Conservation (phyloP, 2,888 invertebrate genomes). For the Sphinx pinastri region DNA sequence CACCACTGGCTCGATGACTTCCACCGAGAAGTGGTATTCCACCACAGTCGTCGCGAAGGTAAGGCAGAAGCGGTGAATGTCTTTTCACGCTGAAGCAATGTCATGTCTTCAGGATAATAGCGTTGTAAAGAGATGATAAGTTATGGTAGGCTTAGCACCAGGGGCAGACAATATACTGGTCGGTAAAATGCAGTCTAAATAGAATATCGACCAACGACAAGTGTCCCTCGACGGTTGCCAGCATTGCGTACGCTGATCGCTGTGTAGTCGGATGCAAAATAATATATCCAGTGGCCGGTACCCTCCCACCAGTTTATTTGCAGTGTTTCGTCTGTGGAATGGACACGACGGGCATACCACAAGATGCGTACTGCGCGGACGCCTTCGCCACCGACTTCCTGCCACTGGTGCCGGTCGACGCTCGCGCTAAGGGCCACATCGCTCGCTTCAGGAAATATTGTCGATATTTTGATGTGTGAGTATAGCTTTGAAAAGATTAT, state of each 20-base stretch:
- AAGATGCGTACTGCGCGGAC: slow-evolving; percentile 56
- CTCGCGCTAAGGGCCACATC: slow-evolving; percentile 50
- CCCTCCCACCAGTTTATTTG: neutral
- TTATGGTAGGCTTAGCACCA: too few relatives aligned
- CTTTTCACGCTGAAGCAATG: too few relatives aligned
- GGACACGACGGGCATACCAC: slow-evolving; percentile 48
- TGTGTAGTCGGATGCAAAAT: too few relatives aligned
- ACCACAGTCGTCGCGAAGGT: slow-evolving; percentile 56
- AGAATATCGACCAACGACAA: too few relatives aligned
- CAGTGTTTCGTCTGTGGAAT: slow-evolving; percentile 71
- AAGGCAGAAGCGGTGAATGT: neutral
- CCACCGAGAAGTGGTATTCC: slow-evolving; percentile 40
- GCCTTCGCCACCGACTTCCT: slow-evolving; percentile 67
- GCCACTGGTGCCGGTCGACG: slow-evolving; percentile 58
- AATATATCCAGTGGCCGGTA: too few relatives aligned
- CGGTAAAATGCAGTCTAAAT: too few relatives aligned
- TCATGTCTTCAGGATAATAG: too few relatives aligned
- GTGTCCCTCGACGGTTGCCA: too few relatives aligned
- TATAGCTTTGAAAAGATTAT: slow-evolving; percentile 28
- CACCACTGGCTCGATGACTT: slow-evolving; percentile 27
- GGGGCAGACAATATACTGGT: too few relatives aligned
- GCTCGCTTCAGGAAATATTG: slow-evolving; percentile 63
- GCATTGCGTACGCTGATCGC: too few relatives aligned
- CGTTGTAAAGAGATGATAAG: too few relatives aligned
- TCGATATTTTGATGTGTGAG: slow-evolving; percentile 59